Base-by-base conservation (phyloP, 2,113 vertebrate species). In the Aptenodytes patagonicus region DNA sequence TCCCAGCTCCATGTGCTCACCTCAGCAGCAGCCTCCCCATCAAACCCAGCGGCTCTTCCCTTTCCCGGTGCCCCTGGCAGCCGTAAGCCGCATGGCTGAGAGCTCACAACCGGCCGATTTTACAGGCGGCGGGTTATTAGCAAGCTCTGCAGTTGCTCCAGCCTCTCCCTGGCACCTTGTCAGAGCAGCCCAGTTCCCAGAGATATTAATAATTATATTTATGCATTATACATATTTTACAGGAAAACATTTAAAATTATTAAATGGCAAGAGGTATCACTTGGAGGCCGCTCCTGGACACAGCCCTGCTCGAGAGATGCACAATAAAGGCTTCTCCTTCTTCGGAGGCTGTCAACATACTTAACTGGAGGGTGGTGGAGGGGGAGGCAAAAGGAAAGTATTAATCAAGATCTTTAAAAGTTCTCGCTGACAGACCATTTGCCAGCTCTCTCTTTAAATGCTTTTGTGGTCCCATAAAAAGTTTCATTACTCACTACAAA, bases 401-500 rank as follows among this genome's bases (percentile, higher is more conserved):
- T 96, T 95, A 83, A 95, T 95, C 89, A 90, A 94, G 91, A 93
- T 70, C 82, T 89, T 95, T 78, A 93, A 95, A 97, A 94, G 76
- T 91, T 73, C 95, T 95, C 5, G 65, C 75, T 80, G 93, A 93
- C 92, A 94, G 89, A 62, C 87, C 83, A 94, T 96, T 94, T 95
- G 95, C 97, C 94, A 96, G 83, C 70, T 95, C 85, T 95, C 3
- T 2, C 72, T 94, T 94, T 97, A 95, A 97, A 68, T 97, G 95
- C 85, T 94, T 97, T 92, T 65, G 85, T 95, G 94, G 96, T 96
- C 95, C 90, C 94, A 96, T 97, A 97, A 97, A 97, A 97, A 85
- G 94, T 96, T 92, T 96, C 96, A 96, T 92, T 97, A 95, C 83
- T 97, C 60, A 96, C 90, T 97, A 79, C 79, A 89, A 91, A 90